Conservation (phyloP, 2,888 invertebrate species). For the Eupithecia subfuscata region DNA sequence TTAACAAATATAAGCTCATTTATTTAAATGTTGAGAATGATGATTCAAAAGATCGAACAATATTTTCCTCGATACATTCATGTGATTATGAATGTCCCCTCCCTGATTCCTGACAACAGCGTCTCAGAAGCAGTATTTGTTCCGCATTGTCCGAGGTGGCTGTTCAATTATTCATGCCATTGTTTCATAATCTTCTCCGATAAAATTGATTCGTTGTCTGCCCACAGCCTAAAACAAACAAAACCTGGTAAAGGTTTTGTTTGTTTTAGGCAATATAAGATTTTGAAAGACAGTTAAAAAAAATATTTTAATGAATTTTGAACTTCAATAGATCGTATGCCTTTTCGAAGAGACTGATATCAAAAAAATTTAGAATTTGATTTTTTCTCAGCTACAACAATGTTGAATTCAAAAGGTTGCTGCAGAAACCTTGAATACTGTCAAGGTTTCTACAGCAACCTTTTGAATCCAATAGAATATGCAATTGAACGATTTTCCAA, state of each 20-base stretch:
- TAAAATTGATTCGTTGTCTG: conserved; percentile 14
- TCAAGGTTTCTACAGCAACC: no score
- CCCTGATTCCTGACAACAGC: conserved; percentile 36
- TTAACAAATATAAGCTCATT: no score
- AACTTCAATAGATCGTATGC: no score
- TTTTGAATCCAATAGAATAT: no score
- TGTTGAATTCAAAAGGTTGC: no score
- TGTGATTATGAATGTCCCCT: conserved; percentile 1
- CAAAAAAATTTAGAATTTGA: no score
- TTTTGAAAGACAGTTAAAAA: neutral
- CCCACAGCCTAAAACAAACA: conserved; percentile 8
- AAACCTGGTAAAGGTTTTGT: neutral
- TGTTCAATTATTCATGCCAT: conserved; percentile 57
- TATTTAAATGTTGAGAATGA: no score
- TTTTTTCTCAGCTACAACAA: no score
- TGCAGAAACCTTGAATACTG: no score
- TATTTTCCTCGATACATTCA: neutral
- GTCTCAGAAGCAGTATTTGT: conserved; percentile 49
- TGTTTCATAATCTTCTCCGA: conserved; percentile 42
- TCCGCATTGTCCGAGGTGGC: conserved; percentile 47
- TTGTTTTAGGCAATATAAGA: neutral
- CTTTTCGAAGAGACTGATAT: no score
- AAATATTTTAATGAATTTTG: no score
- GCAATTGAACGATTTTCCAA: no score
- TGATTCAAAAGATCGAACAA: neutral